These are phyloP conservation scores for Acanthurus tractus DNA, from an alignment of 2,797 vertebrate genomes.

Conservation along the genomic window DNA sequence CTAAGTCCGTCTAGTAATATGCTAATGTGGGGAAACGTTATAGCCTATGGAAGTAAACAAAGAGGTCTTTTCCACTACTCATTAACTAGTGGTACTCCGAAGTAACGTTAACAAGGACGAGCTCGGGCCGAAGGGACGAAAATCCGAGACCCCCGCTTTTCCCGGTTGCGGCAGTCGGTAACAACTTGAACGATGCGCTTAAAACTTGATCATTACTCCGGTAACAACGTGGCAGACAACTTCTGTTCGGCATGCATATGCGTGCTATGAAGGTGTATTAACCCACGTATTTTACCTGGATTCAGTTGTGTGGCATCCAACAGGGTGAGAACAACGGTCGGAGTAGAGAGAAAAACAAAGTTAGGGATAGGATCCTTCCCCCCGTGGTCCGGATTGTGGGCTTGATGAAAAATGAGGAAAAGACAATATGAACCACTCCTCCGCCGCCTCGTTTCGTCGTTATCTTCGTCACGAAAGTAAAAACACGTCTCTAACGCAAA, in stretches of 20 bases:
- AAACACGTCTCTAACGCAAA: constrained; percentile 53
- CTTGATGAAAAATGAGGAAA: constrained; percentile 77
- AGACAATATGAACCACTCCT: constrained; percentile 66
- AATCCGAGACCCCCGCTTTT: constrained; percentile 75
- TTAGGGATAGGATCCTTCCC: constrained; percentile 86
- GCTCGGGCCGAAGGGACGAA: constrained; percentile 63
- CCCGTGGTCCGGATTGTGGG: constrained; percentile 80
- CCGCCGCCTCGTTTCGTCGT: constrained; percentile 49
- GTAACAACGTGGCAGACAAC: constrained; percentile 35
- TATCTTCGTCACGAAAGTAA: constrained; percentile 68
- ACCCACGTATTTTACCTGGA: constrained; percentile 76
- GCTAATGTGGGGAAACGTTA: constrained; percentile 73
- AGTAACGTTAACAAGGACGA: constrained; percentile 37
- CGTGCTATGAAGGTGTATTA: constrained; percentile 6
- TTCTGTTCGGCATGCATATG: constrained; percentile 9
- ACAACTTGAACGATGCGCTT: constrained; percentile 75
- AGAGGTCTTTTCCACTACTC: constrained; percentile 79
- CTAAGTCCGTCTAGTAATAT: constrained; percentile 52
- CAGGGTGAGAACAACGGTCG: constrained; percentile 66
- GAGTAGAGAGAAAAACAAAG: constrained; percentile 85
- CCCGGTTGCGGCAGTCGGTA: constrained; percentile 55
- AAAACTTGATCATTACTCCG: constrained; percentile 73
- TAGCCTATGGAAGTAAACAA: constrained; percentile 85
- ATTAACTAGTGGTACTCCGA: constrained; percentile 21
- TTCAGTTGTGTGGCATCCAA: constrained; percentile 82